phyloP scores from a whole-genome alignment of 2,888 invertebrate species.

The Asteroscopus sphinx region DNA sequence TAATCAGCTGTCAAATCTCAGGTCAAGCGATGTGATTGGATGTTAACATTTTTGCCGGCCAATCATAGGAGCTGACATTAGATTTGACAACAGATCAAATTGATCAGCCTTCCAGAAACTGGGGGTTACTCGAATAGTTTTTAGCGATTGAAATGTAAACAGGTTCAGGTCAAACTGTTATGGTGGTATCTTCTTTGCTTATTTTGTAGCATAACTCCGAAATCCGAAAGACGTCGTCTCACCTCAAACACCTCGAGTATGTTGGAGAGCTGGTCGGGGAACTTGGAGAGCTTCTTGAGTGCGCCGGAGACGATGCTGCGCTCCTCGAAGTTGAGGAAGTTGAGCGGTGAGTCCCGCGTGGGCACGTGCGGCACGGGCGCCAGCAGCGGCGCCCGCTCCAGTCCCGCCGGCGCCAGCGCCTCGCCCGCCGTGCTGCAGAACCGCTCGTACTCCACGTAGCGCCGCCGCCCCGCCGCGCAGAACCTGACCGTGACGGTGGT shows the following conservation, averaged over 20 bases:
- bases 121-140: too few species aligned
- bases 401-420: conserved; percentile 91
- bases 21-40: too few species aligned
- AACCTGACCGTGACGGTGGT: conserved; percentile 86
- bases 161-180: too few species aligned
- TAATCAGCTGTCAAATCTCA: too few species aligned
- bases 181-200: too few species aligned
- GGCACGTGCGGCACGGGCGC: conserved; percentile 93
- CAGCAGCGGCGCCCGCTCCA: conserved; percentile 92
- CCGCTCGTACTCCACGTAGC: conserved; percentile 91
- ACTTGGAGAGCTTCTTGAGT: conserved; percentile 91
- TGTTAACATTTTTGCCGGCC: too few species aligned
- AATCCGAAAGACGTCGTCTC: conserved; percentile 4
- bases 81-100: too few species aligned
- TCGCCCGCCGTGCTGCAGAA: conserved; percentile 93
- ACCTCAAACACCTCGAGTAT: conserved; percentile 92
- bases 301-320: conserved; percentile 91
- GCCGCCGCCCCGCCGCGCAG: conserved; percentile 90
- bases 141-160: too few species aligned
- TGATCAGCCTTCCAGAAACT: too few species aligned
- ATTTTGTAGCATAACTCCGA: too few species aligned
- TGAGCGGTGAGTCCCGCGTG: conserved; percentile 89
- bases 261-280: conserved; percentile 92
- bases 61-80: too few species aligned
- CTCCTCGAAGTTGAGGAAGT: conserved; percentile 94